Percentiles rank a stretch among this genome's conserved stretches.
Evolutionary conservation across 2,797 vertebrate species (phyloP).

Genomic region (Chelidonichthys spinosus): DNA sequence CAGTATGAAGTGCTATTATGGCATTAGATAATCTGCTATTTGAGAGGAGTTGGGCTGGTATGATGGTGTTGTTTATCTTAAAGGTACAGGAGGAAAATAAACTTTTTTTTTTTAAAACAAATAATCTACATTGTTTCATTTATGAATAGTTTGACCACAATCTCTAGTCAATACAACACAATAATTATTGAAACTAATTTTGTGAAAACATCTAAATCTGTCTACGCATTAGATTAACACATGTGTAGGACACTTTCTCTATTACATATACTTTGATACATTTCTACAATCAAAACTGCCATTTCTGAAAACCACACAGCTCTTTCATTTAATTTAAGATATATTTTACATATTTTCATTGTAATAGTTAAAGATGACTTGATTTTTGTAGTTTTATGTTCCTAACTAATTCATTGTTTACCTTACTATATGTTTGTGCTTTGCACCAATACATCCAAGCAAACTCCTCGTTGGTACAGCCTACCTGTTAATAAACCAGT

Average conservation of each 20-base stretch:
- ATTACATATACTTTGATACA: not conserved
- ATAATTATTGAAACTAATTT: not conserved
- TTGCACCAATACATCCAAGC: not conserved
- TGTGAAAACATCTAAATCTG: not conserved
- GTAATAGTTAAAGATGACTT: too few species aligned
- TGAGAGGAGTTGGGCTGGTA: not conserved
- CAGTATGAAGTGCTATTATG: conserved; percentile 2
- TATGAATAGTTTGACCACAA: not conserved
- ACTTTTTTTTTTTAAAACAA: not conserved
- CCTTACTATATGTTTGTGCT: not conserved
- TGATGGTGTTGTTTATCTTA: not conserved
- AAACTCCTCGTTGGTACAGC: not conserved
- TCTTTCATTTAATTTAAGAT: not conserved
- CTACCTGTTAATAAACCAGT: not conserved
- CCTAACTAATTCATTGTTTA: not conserved
- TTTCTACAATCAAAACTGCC: not conserved
- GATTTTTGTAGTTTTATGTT: not conserved
- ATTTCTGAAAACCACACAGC: not conserved
- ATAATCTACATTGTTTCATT: not conserved
- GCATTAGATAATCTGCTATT: conserved; percentile 8
- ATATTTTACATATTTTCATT: not conserved
- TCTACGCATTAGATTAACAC: not conserved
- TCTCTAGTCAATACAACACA: not conserved
- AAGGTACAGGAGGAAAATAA: not conserved
- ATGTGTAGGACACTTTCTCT: not conserved